Evolutionary conservation across 92 coral and sea anemone genomes (phyloP), one percentile per base, ranked within the genome.

Genomic region (Actinostola sp.): DNA sequence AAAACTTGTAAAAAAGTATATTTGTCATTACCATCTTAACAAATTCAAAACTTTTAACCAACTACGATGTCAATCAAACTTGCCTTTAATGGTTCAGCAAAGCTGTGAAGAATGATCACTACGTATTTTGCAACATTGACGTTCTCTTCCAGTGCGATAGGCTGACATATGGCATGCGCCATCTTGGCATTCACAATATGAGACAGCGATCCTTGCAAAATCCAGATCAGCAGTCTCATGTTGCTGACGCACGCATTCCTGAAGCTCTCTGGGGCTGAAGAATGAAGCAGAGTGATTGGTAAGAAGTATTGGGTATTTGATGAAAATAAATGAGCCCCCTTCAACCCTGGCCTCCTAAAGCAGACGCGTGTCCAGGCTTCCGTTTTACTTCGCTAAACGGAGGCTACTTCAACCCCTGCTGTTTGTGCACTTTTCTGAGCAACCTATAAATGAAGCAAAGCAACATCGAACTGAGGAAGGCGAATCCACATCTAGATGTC

Each of bases 111-210:
- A 52, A 94, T 92, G 35, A 94, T 94, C 6, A 91, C 84, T 41
- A 91, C 98, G 71, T 88, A 88, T 61, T 91, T 97, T 11, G 98
- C 95, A 63, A 94, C 89, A 62, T 94, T 93, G n/a, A 91, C 85
- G 82, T 92, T 94, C 65, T 94, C 98, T 29, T 88, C 88, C 59
- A 94, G 72, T 35, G 87, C 67, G 35, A 94, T 83, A 29, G 98
- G 98, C 82, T 89, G 96, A 58, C 97, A 94, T 50, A 78, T 85
- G 27, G 93, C 88, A 51, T 88, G 93, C 23, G 97, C 82, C 61
- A 86, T 92, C 59, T 88, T 92, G 61, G 86, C 79, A 78, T 94
- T 87, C 3, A 94, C 93, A 26, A 89, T 71, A 67, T 94, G 98
- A 58, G 98, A 88, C 73, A 94, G 77, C 53, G 98, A 94, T 26